phyloP scores from a whole-genome alignment of 92 coral and sea anemone genomes.

The Zoanthus sociatus region DNA sequence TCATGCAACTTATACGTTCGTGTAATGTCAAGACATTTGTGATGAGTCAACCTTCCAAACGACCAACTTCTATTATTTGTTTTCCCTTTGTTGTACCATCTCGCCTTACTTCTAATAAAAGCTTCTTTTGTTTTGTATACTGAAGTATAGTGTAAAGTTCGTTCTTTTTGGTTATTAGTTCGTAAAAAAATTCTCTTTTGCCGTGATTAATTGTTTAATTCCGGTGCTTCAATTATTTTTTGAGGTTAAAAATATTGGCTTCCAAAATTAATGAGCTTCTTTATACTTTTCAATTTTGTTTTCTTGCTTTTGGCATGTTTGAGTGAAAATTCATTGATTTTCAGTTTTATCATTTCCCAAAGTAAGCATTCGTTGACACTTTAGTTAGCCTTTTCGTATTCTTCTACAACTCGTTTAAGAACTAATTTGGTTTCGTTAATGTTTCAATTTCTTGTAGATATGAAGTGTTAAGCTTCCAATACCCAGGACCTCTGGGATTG shows the following conservation, averaged over 20 bases:
- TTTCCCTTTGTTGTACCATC: constrained; percentile 11
- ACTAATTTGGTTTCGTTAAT: constrained; percentile 33
- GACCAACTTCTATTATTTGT: no score
- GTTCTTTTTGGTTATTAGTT: constrained; percentile 10
- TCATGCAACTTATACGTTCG: no score
- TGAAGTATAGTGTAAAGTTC: constrained; percentile 42
- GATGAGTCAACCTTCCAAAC: no score
- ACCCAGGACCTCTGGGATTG: constrained; percentile 56
- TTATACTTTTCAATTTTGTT: background rate
- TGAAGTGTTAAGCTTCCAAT: constrained; percentile 60
- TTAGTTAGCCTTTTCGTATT: constrained; percentile 8
- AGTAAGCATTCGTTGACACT: constrained; percentile 17
- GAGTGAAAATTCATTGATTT: constrained; percentile 61
- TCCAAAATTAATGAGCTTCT: constrained; percentile 33
- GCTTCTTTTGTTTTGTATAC: constrained; percentile 33
- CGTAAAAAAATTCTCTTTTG: background rate
- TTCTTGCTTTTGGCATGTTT: constrained; percentile 26
- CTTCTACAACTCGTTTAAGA: background rate
- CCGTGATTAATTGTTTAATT: background rate
- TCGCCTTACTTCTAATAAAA: constrained; percentile 13
- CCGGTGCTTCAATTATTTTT: background rate
- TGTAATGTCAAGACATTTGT: no score
- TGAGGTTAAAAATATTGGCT: background rate
- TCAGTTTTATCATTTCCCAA: constrained; percentile 58
- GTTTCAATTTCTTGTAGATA: constrained; percentile 49